Conservation (phyloP, 2,888 invertebrate genomes). For the Apocheima hispidaria region DNA sequence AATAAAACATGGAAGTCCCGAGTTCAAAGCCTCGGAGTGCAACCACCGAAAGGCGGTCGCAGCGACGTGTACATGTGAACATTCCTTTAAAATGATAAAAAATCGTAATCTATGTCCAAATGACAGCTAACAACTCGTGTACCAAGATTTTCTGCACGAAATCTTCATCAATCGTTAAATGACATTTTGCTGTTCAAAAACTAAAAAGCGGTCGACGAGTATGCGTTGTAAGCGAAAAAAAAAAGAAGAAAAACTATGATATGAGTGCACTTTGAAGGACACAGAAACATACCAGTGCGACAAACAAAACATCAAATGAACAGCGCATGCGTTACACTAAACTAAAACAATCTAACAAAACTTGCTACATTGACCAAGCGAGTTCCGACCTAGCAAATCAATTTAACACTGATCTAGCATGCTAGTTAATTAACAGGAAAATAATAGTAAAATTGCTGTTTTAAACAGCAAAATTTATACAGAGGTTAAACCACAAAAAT, state of each 20-base stretch:
- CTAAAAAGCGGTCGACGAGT: conserved; percentile 63
- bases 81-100: conserved; percentile 75
- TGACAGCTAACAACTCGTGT: conserved; percentile 58
- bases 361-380: conserved; percentile 36
- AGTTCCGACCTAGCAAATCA: conserved; percentile 49
- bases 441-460: conserved; percentile 57
- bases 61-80: conserved; percentile 74
- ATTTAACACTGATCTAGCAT: conserved; percentile 46
- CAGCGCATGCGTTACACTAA: conserved; percentile 40
- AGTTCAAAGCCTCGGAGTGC: conserved; percentile 58
- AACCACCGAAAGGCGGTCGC: conserved; percentile 55
- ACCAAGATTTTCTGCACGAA: conserved; percentile 69
- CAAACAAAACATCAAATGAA: conserved; percentile 47
- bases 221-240: conserved; percentile 71
- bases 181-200: conserved; percentile 69
- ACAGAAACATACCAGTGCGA: conserved; percentile 73
- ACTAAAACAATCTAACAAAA: conserved; percentile 36
- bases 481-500: conserved; percentile 67
- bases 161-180: conserved; percentile 46
- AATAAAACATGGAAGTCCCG: conserved; percentile 22
- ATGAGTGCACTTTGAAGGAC: conserved; percentile 81
- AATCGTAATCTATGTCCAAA: conserved; percentile 60
- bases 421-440: conserved; percentile 48
- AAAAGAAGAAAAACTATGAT: conserved; percentile 74
- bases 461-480: conserved; percentile 72